Evolutionary conservation across 2,888 invertebrate species (phyloP).

Genomic region (Lymantria monacha): DNA sequence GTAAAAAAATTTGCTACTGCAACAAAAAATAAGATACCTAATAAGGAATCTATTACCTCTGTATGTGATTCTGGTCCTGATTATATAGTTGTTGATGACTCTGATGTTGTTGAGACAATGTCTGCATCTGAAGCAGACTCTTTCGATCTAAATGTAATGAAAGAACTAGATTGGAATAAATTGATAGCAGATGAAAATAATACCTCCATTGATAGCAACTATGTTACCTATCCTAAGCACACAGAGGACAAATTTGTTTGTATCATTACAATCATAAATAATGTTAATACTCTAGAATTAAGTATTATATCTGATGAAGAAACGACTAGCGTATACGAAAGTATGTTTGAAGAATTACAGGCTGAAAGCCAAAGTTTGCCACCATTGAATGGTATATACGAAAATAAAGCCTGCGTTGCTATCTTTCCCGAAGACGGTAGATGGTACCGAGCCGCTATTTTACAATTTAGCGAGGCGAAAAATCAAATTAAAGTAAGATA

Average conservation of each 20-base stretch:
- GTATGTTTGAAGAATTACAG: conserved; percentile 77
- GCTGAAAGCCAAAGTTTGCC: conserved; percentile 60
- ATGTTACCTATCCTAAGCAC: conserved; percentile 42
- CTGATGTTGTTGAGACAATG: conserved; percentile 27
- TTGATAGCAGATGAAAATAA: conserved; percentile 55
- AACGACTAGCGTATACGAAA: conserved; percentile 63
- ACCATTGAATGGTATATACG: conserved; percentile 63
- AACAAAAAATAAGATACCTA: conserved; percentile 7
- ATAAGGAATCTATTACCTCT: conserved; percentile 17
- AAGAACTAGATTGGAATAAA: conserved; percentile 56
- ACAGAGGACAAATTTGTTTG: conserved; percentile 50
- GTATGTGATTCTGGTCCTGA: conserved; percentile 58
- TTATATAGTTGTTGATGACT: conserved; percentile 50
- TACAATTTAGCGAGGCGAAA: conserved; percentile 66
- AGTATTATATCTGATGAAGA: conserved; percentile 62
- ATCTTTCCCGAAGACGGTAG: conserved; percentile 81
- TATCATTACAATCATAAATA: conserved; percentile 56
- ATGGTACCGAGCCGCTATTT: conserved; percentile 88
- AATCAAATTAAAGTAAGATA: conserved; percentile 83
- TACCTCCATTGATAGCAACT: conserved; percentile 30
- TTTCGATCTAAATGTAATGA: conserved; percentile 37
- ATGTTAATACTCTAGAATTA: conserved; percentile 53
- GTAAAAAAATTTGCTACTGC: conserved; percentile 46
- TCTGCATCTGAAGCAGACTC: conserved; percentile 40
- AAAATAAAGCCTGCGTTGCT: conserved; percentile 84